Conservation (phyloP, 2,888 invertebrate species). For the Ptilodon capucinus region DNA sequence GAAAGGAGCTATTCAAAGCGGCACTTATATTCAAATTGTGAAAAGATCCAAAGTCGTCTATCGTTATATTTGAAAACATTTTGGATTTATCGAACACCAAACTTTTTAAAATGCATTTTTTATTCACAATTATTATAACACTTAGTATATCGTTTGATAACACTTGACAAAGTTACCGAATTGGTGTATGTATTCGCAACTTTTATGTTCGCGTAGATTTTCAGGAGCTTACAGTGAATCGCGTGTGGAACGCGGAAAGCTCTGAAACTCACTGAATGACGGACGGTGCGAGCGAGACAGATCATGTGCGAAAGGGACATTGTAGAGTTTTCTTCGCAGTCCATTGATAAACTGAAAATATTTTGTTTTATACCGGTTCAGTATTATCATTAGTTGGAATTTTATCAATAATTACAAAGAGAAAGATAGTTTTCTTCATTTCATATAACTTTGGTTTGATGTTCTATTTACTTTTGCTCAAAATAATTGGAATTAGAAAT, state of each 20-base stretch:
- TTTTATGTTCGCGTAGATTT: slow-evolving; percentile 19
- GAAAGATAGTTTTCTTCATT: too few relatives aligned
- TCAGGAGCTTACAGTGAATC: slow-evolving; percentile 19
- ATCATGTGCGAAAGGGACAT: slow-evolving; percentile 5
- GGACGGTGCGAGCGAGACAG: slow-evolving; percentile 20
- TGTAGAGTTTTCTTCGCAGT: neutral
- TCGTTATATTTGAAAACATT: slow-evolving; percentile 32
- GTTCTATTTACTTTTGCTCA: too few relatives aligned
- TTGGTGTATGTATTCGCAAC: slow-evolving; percentile 4
- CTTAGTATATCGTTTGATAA: too few relatives aligned
- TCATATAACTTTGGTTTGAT: too few relatives aligned
- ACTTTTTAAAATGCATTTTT: slow-evolving; percentile 8
- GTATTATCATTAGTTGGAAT: too few relatives aligned
- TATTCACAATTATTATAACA: neutral
- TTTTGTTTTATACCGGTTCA: neutral
- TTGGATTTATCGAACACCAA: slow-evolving; percentile 8
- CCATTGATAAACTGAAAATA: slow-evolving; percentile 24
- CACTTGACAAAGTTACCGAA: too few relatives aligned
- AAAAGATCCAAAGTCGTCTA: slow-evolving; percentile 24
- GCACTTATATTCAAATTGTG: slow-evolving; percentile 22
- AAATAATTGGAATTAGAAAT: too few relatives aligned
- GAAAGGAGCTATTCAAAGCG: slow-evolving; percentile 43
- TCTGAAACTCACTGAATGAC: slow-evolving; percentile 42
- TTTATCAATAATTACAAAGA: too few relatives aligned
- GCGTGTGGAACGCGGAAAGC: slow-evolving; percentile 34